A percentile compares a stretch with the other conserved stretches of the same genome.
Conservation (phyloP, 2,113 vertebrate species). For the Lagopus leucura region DNA sequence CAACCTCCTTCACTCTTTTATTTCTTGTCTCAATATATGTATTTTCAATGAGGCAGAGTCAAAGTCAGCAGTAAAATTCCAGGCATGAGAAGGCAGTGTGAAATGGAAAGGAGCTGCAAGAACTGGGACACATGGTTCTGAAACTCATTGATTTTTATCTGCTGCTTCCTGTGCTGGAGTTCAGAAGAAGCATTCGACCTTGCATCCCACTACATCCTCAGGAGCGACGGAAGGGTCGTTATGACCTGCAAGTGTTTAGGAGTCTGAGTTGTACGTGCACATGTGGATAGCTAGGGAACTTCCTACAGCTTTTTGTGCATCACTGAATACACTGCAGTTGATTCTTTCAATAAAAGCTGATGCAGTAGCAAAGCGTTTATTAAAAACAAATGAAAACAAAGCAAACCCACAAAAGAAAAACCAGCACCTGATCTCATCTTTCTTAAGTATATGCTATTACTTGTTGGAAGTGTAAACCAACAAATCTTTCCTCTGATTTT, state of each 20-base stretch:
- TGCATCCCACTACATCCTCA: fast-evolving
- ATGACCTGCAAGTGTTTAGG: not conserved
- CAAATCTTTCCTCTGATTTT: not conserved
- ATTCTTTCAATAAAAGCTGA: not conserved
- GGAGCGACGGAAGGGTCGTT: not conserved
- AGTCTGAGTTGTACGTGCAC: not conserved
- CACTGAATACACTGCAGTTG: not conserved
- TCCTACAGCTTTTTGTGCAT: not conserved
- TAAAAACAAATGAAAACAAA: not conserved
- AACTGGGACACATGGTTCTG: not conserved
- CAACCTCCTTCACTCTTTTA: not conserved
- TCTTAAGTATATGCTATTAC: not conserved
- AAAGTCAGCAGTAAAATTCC: not conserved
- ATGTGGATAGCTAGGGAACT: not conserved
- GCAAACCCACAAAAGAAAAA: not conserved
- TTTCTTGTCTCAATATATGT: conserved; percentile 5
- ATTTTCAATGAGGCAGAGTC: not conserved
- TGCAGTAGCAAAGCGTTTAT: not conserved
- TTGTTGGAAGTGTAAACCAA: not conserved
- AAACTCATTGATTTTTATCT: conserved; percentile 12
- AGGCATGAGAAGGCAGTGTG: not conserved
- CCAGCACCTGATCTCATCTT: not conserved
- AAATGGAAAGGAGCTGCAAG: not conserved
- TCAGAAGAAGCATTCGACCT: not conserved
- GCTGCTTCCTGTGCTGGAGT: not conserved